phyloP scores from a whole-genome alignment of 2,888 invertebrate genomes.

The Cecidostiba fungosa region DNA sequence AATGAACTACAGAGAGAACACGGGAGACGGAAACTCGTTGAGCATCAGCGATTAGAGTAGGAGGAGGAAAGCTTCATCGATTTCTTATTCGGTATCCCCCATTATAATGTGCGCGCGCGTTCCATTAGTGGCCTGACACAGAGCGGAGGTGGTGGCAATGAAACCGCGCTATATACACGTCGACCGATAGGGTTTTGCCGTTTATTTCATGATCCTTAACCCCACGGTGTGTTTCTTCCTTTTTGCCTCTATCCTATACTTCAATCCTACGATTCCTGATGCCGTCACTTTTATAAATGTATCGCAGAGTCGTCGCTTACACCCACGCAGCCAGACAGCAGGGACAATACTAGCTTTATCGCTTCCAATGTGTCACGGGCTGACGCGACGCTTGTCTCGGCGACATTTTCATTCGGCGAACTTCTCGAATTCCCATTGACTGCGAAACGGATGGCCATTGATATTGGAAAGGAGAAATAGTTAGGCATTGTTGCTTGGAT shows the following conservation, averaged over 20 bases:
- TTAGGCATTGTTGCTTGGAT: background rate
- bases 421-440: conserved; percentile 3
- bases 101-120: background rate
- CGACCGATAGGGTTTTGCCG: background rate
- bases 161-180: background rate
- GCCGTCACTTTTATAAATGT: background rate
- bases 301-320: background rate
- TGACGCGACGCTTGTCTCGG: background rate
- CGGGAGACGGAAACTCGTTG: background rate
- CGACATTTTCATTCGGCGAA: background rate
- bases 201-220: conserved; percentile 1
- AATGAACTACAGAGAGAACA: background rate
- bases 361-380: background rate
- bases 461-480: background rate
- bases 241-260: background rate
- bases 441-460: background rate
- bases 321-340: background rate
- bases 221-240: no score
- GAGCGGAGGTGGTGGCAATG: background rate
- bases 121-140: background rate
- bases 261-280: background rate
- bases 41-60: background rate
- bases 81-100: conserved; percentile 11
- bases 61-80: conserved; percentile 2
- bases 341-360: conserved; percentile 7